A percentile compares a stretch with the other conserved stretches of the same genome.
Evolutionary conservation across 1,140 invertebrate species (phyloP).

Genomic region (roundworm (Caenorhabditis elegans)): DNA sequence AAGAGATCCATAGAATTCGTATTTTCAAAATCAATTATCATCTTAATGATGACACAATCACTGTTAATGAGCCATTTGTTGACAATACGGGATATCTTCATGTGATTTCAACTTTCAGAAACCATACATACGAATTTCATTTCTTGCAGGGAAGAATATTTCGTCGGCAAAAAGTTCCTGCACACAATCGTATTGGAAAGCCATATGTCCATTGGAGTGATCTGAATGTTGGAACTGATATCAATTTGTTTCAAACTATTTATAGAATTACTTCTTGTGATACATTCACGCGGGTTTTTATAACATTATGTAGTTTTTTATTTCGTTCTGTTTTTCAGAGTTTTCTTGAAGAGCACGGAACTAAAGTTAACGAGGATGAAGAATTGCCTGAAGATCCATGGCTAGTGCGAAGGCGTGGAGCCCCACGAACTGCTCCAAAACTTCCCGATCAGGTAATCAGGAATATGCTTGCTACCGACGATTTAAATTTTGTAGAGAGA

Average conservation of each 20-base stretch:
- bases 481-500: neutral
- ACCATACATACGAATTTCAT: neutral
- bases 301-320: neutral
- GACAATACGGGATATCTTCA: slow-evolving; percentile 34
- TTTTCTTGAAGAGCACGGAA: slow-evolving; percentile 41
- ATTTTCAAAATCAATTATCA: slow-evolving; percentile 40
- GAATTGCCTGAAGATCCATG: slow-evolving; percentile 26
- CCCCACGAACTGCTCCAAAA: neutral
- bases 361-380: slow-evolving; percentile 22
- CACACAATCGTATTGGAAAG: neutral
- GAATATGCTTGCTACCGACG: neutral
- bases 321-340: neutral
- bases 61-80: slow-evolving; percentile 29
- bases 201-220: slow-evolving; percentile 40
- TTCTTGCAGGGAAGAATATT: slow-evolving; percentile 34
- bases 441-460: neutral
- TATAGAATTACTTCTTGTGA: slow-evolving; percentile 38
- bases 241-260: slow-evolving; percentile 32
- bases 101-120: neutral
- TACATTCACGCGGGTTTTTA: slow-evolving; percentile 19
- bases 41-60: slow-evolving; percentile 28
- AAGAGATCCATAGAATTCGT: slow-evolving; percentile 33
- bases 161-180: slow-evolving; percentile 33
- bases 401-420: neutral
- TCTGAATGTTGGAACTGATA: slow-evolving; percentile 27